Evolutionary conservation across 2,797 vertebrate genomes (phyloP), one percentile per base, ranked within the genome.

Genomic region (Darevskia mixta): DNA sequence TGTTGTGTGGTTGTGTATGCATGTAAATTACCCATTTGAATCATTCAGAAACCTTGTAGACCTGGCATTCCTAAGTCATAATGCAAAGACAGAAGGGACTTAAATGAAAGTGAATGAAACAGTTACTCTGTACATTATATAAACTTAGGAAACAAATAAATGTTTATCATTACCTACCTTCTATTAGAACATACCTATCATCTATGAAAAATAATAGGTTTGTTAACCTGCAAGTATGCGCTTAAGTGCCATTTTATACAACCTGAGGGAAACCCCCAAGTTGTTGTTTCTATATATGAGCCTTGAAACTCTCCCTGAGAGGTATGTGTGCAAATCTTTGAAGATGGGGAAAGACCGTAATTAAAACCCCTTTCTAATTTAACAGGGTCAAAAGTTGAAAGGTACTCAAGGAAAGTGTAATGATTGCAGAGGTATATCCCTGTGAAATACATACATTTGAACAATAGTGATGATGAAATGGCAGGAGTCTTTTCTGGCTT

Each of bases 361-460:
- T 69, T 43, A 90, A 61, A 81, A 83, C 82, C 92, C 82, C 85
- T 89, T 91, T 94, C 94, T 90, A 85, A 71, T 84, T 89, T 93
- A 87, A 92, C 87, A 86, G 94, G 92, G 86, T 90, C 91, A 49
- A 89, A 91, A 94, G 92, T 67, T 91, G 87, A 89, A 80, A 92
- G 93, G 88, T 82, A 92, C 85, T 94, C 91, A 94, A 95, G 91
- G 86, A 91, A 93, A 92, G 93, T 1, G 79, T 87, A 92, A 90
- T 93, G 94, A 90, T 92, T 93, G 95, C 86, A 95, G 93, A 96
- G 88, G 94, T 95, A 95, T 95, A 95, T 96, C 97, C 97, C 97
- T 96, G 95, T 96, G 96, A 94, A 96, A 98, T 99, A 99, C 99
- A 97, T 99, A 99, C 99, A 98, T 98, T 98, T 98, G 97, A 96